A percentile compares a stretch with the other conserved stretches of the same genome.
These are phyloP conservation scores for Bombus consobrinus DNA, from an alignment of 1,140 invertebrate genomes.

Conservation along the genomic window DNA sequence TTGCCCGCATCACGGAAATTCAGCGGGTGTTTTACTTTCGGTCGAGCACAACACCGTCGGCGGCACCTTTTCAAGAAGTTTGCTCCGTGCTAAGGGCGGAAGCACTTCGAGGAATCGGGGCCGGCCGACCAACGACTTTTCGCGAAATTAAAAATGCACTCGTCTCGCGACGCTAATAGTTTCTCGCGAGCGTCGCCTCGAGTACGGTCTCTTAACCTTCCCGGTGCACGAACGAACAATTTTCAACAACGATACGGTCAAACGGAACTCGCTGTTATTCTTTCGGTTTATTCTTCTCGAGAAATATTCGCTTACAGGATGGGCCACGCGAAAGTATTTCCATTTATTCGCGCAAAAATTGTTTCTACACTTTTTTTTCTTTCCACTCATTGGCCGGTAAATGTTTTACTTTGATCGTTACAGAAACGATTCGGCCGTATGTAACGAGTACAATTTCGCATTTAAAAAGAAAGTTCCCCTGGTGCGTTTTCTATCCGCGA, in stretches of 20 bases:
- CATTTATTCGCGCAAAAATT: neutral
- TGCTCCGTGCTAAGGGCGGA: neutral
- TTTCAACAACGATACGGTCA: neutral
- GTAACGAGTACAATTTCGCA: neutral
- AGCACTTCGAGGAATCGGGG: constrained; percentile 25
- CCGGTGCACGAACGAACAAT: neutral
- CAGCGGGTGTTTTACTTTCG: constrained; percentile 29
- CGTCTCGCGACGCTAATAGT: constrained; percentile 34
- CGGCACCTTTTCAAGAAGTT: constrained; percentile 25
- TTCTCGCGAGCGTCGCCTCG: neutral
- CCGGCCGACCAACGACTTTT: constrained; percentile 15
- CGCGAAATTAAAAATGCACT: constrained; percentile 45
- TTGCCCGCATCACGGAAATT: constrained; percentile 53
- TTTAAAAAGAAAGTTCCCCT: neutral
- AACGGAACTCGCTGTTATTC: neutral
- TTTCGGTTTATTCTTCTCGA: neutral
- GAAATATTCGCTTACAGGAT: neutral
- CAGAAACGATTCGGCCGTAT: neutral
- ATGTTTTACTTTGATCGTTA: constrained; percentile 4
- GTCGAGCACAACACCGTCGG: constrained; percentile 12
- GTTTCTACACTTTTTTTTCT: no score
- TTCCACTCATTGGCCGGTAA: neutral
- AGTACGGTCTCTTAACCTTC: neutral
- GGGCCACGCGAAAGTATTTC: neutral
- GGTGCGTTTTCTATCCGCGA: constrained; percentile 41